phyloP scores from a whole-genome alignment of 2,113 vertebrate species.

The Dicerorhinus sumatrensis region DNA sequence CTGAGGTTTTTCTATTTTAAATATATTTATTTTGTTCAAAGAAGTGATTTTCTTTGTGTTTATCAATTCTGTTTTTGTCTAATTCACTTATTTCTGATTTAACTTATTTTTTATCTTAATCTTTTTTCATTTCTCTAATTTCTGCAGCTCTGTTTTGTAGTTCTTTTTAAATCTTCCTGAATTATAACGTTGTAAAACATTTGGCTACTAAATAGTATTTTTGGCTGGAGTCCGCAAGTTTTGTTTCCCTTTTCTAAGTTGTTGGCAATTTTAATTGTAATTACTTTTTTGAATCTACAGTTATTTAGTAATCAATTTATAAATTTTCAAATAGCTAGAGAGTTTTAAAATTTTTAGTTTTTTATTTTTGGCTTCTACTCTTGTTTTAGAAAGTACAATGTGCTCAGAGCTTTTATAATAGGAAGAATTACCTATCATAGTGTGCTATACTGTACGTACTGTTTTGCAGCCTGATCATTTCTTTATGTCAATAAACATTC shows the following conservation, averaged over 20 bases:
- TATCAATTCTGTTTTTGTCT: neutral
- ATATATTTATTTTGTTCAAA: neutral
- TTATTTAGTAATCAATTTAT: neutral
- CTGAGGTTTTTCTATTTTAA: neutral
- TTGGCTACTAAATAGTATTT: neutral
- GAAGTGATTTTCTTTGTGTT: neutral
- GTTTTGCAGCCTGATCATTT: neutral
- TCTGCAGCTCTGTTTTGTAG: neutral
- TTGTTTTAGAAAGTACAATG: neutral
- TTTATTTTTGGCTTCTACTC: neutral
- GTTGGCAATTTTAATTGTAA: neutral
- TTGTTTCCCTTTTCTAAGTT: neutral
- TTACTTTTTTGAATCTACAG: neutral
- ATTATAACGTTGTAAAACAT: neutral
- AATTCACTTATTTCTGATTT: neutral
- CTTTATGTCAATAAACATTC: neutral
- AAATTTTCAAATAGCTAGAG: neutral
- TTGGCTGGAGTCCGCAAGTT: neutral
- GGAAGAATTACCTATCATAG: neutral
- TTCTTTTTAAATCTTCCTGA: neutral
- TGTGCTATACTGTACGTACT: neutral
- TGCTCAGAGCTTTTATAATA: neutral
- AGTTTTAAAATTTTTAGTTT: neutral
- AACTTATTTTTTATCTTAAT: neutral
- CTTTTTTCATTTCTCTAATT: neutral